Percentiles rank a stretch among this genome's conserved stretches.
Evolutionary conservation across 2,888 invertebrate genomes (phyloP).

Genomic region (Himalopsyche japonica): DNA sequence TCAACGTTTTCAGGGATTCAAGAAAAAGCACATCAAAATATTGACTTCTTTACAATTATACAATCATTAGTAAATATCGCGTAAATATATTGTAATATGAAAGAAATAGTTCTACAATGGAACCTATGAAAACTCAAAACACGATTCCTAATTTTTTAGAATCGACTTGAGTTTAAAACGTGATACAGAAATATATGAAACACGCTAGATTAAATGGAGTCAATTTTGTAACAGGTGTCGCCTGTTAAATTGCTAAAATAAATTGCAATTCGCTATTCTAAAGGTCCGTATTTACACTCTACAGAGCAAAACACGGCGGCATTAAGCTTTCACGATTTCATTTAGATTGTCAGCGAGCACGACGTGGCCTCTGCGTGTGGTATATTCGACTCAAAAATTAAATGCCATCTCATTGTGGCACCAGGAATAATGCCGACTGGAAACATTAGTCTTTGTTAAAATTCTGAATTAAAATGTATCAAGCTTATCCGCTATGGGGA

Average conservation of each 20-base stretch:
- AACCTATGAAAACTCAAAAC: too few species aligned
- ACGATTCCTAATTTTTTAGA: too few species aligned
- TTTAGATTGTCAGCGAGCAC: constrained; percentile 13
- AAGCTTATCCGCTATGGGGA: not conserved
- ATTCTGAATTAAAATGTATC: not conserved
- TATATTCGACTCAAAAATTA: constrained; percentile 2
- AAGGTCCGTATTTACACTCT: not conserved
- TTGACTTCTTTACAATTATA: too few species aligned
- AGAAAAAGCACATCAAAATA: too few species aligned
- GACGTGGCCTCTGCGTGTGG: not conserved
- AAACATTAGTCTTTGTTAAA: not conserved
- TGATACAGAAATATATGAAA: too few species aligned
- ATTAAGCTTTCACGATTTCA: constrained; percentile 23
- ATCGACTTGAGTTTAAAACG: too few species aligned
- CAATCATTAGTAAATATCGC: too few species aligned
- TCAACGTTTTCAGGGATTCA: too few species aligned
- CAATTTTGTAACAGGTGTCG: not conserved
- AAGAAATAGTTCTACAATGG: too few species aligned
- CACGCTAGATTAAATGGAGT: not conserved
- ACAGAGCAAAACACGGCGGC: not conserved
- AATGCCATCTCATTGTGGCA: constrained; percentile 4
- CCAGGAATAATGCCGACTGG: not conserved
- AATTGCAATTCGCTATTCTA: not conserved
- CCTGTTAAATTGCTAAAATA: not conserved
- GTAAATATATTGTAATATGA: too few species aligned